Evolutionary conservation across 2,888 invertebrate species (phyloP).

Genomic region (Drosophila picticornis): DNA sequence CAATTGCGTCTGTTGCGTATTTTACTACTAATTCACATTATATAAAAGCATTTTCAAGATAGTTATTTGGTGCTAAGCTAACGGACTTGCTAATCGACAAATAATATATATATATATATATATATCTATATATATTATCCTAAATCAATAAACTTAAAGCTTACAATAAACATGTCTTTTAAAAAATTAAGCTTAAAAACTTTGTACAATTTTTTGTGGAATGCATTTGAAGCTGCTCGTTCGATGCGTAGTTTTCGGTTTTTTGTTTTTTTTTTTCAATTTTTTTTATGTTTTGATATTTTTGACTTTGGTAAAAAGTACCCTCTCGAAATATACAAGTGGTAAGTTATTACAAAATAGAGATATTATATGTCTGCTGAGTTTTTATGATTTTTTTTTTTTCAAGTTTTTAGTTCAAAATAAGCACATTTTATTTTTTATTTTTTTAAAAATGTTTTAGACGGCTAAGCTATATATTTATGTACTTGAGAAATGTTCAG

Average conservation of each 20-base stretch:
- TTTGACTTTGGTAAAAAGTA: slow-evolving; percentile 56
- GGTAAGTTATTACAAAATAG: slow-evolving; percentile 71
- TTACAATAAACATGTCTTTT: slow-evolving; percentile 56
- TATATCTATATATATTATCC: slow-evolving; percentile 10
- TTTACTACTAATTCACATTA: slow-evolving; percentile 20
- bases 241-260: slow-evolving; percentile 55
- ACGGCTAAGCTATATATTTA: slow-evolving; percentile 20
- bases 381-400: slow-evolving; percentile 8
- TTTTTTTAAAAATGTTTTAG: slow-evolving; percentile 23
- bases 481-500: slow-evolving; percentile 10
- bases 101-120: slow-evolving; percentile 8
- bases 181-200: slow-evolving; percentile 38
- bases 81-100: slow-evolving; percentile 52
- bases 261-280: slow-evolving; percentile 10
- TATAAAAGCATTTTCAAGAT: slow-evolving; percentile 62
- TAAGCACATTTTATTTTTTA: slow-evolving; percentile 31
- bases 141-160: slow-evolving; percentile 42
- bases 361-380: slow-evolving; percentile 38
- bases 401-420: slow-evolving; percentile 27
- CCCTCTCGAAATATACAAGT: slow-evolving; percentile 51
- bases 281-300: slow-evolving; percentile 12
- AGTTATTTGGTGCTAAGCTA: slow-evolving; percentile 51
- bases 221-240: slow-evolving; percentile 52
- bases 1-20: slow-evolving; percentile 32
- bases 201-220: slow-evolving; percentile 63